Base-by-base conservation (phyloP, 2,113 vertebrate species). In the Calidris pygmaea region DNA sequence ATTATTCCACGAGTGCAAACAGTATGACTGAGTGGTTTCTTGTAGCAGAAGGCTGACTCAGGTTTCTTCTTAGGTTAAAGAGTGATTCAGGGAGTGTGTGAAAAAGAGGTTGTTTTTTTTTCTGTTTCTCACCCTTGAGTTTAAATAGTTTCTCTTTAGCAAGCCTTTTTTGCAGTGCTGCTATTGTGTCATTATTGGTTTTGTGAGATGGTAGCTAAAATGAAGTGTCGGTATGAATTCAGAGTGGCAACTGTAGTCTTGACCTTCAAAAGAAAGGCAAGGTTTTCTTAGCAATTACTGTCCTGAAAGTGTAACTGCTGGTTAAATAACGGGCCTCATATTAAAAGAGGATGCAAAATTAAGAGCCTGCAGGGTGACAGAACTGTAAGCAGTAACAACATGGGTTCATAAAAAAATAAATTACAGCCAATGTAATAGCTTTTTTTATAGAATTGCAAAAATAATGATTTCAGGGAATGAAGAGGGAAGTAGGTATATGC, bases 391-490 rank as follows among this genome's bases (percentile, higher is more conserved):
- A 92, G n/a, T 88, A 93, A 63, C 81, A 68, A 81, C 39, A 68
- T 23, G 75, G 60, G 60, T 95, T 85, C 75, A 76, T 90, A 90
- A 86, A 89, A 89, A 86, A 89, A 76, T 85, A 88, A 79, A 86
- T 89, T 76, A 30, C 35, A 89, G 76, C 77, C 56, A 83, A 76
- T 48, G 30, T 80, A 83, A 89, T 92, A 80, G 66, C 37, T 77
- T 94, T 93, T 93, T 87, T 62, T 53, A 81, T 87, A 81, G 80
- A 89, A 91, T 71, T 85, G 52, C 47, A 89, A 89, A 97, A 93
- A 71, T 78, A 95, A 82, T 91, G 14, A 80, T 87, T 94, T 87
- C 85, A 85, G 35, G 52, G 87, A 90, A 89, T 59, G 62, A 85
- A 82, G 62, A 56, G 35, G 47, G 60, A 89, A 89, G 70, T 26